Evolutionary conservation across 2,888 invertebrate species (phyloP), one percentile per base, ranked within the genome.

Genomic region (Pemphredon lugubris): DNA sequence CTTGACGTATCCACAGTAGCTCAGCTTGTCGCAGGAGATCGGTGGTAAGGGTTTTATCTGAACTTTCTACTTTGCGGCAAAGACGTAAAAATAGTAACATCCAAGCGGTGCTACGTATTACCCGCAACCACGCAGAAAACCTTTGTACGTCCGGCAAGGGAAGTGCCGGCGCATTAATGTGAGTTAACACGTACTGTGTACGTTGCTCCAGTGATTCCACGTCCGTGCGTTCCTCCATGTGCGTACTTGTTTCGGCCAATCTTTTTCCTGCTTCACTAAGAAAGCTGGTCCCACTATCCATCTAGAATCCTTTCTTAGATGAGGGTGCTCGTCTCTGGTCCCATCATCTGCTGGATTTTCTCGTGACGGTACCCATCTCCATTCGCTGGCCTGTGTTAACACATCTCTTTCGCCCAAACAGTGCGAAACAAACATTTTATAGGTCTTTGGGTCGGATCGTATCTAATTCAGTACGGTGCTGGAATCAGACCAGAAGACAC

Each of bases 261-360:
- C 4, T 2, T 0, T 7, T 20, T 34, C 44, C 2, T 11, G 20
- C 9, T 18, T 2, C 9, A 14, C 0, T 4, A 55, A 9, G 34
- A 55, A 55, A 0, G 9, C 13, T 5, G 55, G 45, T 13, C 45
- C 45, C n/a, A 0, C 0, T 3, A 55, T 20, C 55, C 55, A 45
- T 11, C 44, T 5, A 2, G 2, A 11, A 5, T 42, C 30, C 14
- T 2, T 7, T n/a, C 1, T 2, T 1, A 1, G 2, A n/a, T 9
- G 1, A n/a, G 7, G 7, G 2, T 13, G 20, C n/a, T 6, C 0
- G 16, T 32, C 44, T 0, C 34, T 21, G 1, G 55, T 55, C 18
- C 44, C 34, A 34, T 32, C 32, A 5, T 55, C 55, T 2, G 44
- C 55, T 5, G 55, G 55, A 0, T 55, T 55, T 1, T 5, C 6